Evolutionary conservation across 2,113 vertebrate species (phyloP).

Genomic region (Oostethus manadensis): DNA sequence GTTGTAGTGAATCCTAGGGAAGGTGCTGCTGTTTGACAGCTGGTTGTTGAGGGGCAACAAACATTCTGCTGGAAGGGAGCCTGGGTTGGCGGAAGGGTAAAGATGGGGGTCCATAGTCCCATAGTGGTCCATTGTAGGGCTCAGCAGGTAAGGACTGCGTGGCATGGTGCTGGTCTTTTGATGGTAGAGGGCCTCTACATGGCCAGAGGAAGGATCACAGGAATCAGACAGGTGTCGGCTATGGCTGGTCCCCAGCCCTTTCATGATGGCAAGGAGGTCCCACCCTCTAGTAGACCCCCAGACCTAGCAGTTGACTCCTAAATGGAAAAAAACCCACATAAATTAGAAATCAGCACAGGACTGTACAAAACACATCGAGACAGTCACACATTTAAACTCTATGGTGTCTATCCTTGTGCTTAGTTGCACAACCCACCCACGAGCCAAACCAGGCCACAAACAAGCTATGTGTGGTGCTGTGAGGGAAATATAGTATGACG

Average conservation of each 20-base stretch:
- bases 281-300: conserved; percentile 68
- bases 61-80: conserved; percentile 80
- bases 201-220: conserved; percentile 76
- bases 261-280: conserved; percentile 78
- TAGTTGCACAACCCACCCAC: conserved; percentile 16
- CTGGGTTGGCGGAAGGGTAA: conserved; percentile 63
- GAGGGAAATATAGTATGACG: conserved; percentile 16
- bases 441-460: conserved; percentile 22
- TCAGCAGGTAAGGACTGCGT: conserved; percentile 87
- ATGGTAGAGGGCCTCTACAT: conserved; percentile 80
- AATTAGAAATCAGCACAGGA: conserved; percentile 7
- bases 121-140: conserved; percentile 84
- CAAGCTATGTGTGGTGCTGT: conserved; percentile 16
- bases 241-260: conserved; percentile 91
- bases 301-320: conserved; percentile 60
- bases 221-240: conserved; percentile 88
- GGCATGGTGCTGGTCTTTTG: conserved; percentile 73
- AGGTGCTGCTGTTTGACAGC: conserved; percentile 93
- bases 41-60: conserved; percentile 92
- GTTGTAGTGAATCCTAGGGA: conserved; percentile 96
- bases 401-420: neutral
- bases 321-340: conserved; percentile 8
- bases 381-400: conserved; percentile 15
- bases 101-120: conserved; percentile 82
- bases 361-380: conserved; percentile 23